phyloP scores from a whole-genome alignment of 2,113 vertebrate genomes.

The Gymnobelideus leadbeateri region DNA sequence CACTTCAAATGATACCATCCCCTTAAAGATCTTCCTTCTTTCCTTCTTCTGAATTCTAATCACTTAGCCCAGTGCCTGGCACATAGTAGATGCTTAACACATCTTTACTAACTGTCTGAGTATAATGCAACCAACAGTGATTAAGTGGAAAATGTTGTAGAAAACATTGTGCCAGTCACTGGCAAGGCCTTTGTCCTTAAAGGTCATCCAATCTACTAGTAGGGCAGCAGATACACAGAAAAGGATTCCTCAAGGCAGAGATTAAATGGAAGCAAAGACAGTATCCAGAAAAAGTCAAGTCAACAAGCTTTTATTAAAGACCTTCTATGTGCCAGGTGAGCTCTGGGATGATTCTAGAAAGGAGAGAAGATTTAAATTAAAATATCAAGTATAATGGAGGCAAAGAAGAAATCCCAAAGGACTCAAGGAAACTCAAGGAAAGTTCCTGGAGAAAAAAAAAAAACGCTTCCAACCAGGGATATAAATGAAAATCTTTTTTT shows the following conservation, averaged over 20 bases:
- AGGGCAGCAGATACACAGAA: too few relatives aligned
- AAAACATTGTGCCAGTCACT: too few relatives aligned
- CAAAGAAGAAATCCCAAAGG: too few relatives aligned
- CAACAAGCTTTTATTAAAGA: not conserved
- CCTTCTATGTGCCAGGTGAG: not conserved
- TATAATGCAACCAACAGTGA: too few relatives aligned
- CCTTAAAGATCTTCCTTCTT: not conserved
- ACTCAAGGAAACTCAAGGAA: not conserved
- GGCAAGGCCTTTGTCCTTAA: too few relatives aligned
- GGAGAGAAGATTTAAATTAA: not conserved
- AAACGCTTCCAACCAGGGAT: not conserved
- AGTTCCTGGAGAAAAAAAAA: not conserved
- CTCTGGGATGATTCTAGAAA: not conserved
- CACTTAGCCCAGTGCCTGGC: not conserved
- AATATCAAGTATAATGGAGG: not conserved
- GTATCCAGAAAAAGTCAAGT: not conserved
- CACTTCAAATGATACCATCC: not conserved
- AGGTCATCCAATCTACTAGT: too few relatives aligned
- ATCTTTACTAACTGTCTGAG: too few relatives aligned
- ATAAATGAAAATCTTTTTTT: not conserved
- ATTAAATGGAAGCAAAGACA: not conserved
- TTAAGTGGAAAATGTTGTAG: too few relatives aligned
- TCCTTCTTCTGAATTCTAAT: not conserved
- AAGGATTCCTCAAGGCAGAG: not conserved
- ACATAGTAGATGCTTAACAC: not conserved